Base-by-base conservation (phyloP, 1,140 invertebrate species). In the Pararge aegeria region DNA sequence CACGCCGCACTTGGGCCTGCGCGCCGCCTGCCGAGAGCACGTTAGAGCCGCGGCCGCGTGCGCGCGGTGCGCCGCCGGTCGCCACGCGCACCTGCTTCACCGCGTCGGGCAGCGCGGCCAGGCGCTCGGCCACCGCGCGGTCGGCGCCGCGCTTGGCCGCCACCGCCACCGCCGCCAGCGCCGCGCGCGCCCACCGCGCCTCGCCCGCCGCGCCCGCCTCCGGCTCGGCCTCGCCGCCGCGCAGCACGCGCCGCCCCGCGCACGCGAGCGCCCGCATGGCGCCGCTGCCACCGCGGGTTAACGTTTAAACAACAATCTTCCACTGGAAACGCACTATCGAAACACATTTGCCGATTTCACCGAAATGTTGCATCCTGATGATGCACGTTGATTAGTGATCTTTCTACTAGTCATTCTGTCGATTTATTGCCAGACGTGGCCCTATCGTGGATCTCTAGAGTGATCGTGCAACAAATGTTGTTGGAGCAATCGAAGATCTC, bases 91-190 rank as follows among this genome's bases (percentile, higher is more conserved):
- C 79, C 81, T 6, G 77, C 82, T 93, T 94, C 63, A 92, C 94
- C 44, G 94, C 94, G 49, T 98, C 96, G 70, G 95, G 92, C 63
- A 99, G 95, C 0, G 95, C 95, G 64, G 94, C 93, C 38, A 97
- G 92, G 71, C 98, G 96, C 15, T 94, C 92, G 75, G 96, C 93
- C 94, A 99, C 97, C 70, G 97, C 97, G 68, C 95, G 94, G 88
- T 99, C 98, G 81, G 99, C 97, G 67, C 95, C 96, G 38, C 98
- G 91, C 90, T 99, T 99, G n/a, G 98, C 96, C 40, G 74, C 78
- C 72, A 85, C 82, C 96, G 99, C 78, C 49, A 64, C 74, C 7
- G 70, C 74, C 16, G 79, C 81, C 55, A 82, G 69, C 48, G 72
- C 73, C 27, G 63, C 78, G 42, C 72, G 68, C 64, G 76, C 97